Evolutionary conservation across 1,140 invertebrate species (phyloP), one percentile per base, ranked within the genome.

Genomic region (Antheraea mylitta): DNA sequence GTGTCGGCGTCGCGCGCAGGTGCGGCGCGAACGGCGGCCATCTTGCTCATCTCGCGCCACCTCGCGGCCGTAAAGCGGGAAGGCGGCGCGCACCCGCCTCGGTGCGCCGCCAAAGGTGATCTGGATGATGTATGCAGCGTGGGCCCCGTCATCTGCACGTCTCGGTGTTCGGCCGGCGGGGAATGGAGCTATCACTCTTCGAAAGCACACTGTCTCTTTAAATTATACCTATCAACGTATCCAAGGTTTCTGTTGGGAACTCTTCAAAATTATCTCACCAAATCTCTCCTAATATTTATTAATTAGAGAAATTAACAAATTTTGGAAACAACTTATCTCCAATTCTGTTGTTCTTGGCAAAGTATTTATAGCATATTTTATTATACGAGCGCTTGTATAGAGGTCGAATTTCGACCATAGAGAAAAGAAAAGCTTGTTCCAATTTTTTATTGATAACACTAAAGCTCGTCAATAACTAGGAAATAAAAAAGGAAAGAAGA

Each of bases 1-100:
- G 95, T 96, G 78, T 95, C 95, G 76, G 94, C 95, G 74, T 96
- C 96, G 78, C 94, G 96, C 93, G 96, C 96, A 97, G 96, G 96
- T 96, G 96, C 96, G 94, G 96, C 96, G 92, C 95, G 96, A 90
- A 94, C 96, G 92, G 96, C 96, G 90, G 96, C 96, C 95, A 96
- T 97, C 95, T 96, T 97, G 95, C 95, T 97, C 93, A 96, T 97
- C 94, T 97, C 96, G 93, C 96, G 95, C 93, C 96, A 96, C 93
- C 94, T 96, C 82, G 93, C 94, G 91, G 93, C 94, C 86, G 83
- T 87, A 84, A 82, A 79, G 83, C 78, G 88, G 73, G 89, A 92
- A 77, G 85, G 90, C 88, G 85, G 89, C 88, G 86, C 86, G 87
- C 88, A 85, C 86, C 85, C 90, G 87, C 87, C 86, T 77, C 89